Conservation (phyloP, 2,797 vertebrate species). For the Thripadectes ignobilis region DNA sequence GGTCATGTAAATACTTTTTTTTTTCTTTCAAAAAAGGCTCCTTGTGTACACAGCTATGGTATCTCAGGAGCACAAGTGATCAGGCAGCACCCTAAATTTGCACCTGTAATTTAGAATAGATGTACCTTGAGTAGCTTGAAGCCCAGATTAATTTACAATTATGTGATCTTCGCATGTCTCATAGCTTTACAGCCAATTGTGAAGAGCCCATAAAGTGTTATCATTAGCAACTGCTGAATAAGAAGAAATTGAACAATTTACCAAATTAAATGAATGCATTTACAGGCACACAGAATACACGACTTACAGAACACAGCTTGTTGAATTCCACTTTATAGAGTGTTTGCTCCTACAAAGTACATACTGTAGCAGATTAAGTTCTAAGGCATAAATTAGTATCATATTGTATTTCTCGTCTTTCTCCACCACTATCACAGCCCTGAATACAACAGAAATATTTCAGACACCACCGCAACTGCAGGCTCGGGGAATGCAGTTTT, state of each 20-base stretch:
- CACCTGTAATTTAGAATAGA: neutral
- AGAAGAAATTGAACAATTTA: neutral
- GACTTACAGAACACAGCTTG: neutral
- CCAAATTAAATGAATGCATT: neutral
- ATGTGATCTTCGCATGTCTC: neutral
- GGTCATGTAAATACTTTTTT: neutral
- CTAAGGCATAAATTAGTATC: neutral
- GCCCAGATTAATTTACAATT: neutral
- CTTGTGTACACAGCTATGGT: neutral
- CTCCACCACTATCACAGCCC: neutral
- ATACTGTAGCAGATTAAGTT: neutral
- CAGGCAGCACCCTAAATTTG: neutral
- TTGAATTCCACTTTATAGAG: neutral
- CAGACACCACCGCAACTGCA: neutral
- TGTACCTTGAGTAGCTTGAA: neutral
- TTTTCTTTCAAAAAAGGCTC: too few relatives aligned
- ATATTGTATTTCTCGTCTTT: slow-evolving; percentile 10
- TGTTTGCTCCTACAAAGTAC: neutral
- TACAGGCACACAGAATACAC: neutral
- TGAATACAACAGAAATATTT: neutral
- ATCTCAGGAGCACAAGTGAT: neutral
- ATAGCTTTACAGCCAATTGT: neutral
- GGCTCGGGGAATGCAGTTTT: neutral
- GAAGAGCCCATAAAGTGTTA: neutral
- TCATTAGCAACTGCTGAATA: neutral